Evolutionary conservation across 64 coral and sea anemone species (phyloP), one percentile per base, ranked within the genome.

Genomic region (Platygyra sinensis): DNA sequence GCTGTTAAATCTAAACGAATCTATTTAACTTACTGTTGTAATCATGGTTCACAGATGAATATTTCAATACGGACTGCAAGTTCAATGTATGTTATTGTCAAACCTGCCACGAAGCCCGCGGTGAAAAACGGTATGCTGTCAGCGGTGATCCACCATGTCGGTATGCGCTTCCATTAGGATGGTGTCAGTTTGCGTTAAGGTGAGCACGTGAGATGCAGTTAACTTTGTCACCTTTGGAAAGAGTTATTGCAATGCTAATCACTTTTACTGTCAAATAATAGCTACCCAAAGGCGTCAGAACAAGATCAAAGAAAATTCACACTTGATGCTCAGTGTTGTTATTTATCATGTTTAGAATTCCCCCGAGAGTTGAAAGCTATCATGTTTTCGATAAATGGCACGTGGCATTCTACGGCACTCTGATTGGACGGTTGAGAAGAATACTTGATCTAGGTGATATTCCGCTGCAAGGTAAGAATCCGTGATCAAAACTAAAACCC

Each of bases 161-260:
- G 67, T 96, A 96, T 94, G 95, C 91, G 76, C 59, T 93, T 24
- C 95, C 95, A 17, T 61, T 96, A 12, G 95, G 95, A 69, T 96
- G 95, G 95, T 96, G 95, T 81, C 95, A 96, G 88, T 96, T 96
- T 93, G 95, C 86, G 5, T 67, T 96, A 29, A 91, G 91, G 95
- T 96, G 80, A 61, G 60, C 57, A 88, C 18, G 57, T 59, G 62
- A 5, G 67, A 86, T 74, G 24, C 18, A 1, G 24, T 39, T 38
- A 10, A 39, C 49, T 24, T 19, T 9, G 19, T 20, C n/a, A 50
- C n/a, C 22, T 52, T 80, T 60, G 10, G 22, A 14, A 46, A 12
- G 12, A 3, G 5, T 3, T 39, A 3, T 39, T 14, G 10, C 12
- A 57, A 0, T 14, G 10, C 54, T 57, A 57, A 1, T 57, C 54